A percentile compares a stretch with the other conserved stretches of the same genome.
Evolutionary conservation across 2,888 invertebrate species (phyloP).

Genomic region (Drosophila recens): DNA sequence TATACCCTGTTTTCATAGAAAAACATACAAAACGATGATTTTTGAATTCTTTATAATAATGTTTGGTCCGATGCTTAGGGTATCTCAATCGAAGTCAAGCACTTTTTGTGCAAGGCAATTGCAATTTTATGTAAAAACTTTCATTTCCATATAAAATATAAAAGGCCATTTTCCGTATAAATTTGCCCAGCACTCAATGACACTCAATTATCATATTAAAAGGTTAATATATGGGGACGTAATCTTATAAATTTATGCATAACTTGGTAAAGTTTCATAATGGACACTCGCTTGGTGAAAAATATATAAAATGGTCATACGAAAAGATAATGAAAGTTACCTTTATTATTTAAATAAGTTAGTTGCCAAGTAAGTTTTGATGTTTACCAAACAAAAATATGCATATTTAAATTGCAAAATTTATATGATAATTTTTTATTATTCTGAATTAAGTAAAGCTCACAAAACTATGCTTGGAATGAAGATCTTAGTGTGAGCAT

Average conservation of each 20-base stretch:
- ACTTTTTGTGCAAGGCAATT: too few relatives aligned
- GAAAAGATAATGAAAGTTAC: background rate
- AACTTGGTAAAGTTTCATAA: slow-evolving; percentile 25
- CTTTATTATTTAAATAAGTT: background rate
- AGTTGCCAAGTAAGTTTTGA: background rate
- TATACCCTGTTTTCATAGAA: too few relatives aligned
- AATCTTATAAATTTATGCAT: slow-evolving; percentile 49
- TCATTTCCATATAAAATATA: background rate
- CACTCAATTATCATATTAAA: slow-evolving; percentile 37
- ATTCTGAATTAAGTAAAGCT: background rate
- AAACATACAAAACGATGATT: too few relatives aligned
- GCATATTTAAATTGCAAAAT: background rate
- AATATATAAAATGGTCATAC: background rate
- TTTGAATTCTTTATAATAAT: too few relatives aligned
- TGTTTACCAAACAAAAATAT: background rate
- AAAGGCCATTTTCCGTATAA: background rate
- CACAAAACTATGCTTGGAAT: too few relatives aligned
- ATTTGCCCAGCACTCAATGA: slow-evolving; percentile 4
- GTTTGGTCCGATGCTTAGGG: too few relatives aligned
- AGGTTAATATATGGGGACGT: slow-evolving; percentile 10
- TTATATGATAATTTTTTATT: background rate
- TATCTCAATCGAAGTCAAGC: too few relatives aligned
- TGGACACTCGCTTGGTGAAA: background rate
- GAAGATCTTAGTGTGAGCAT: too few relatives aligned
- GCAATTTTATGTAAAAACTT: background rate